Evolutionary conservation across 2,888 invertebrate species (phyloP), one percentile per base, ranked within the genome.

Genomic region (Antitype chi): DNA sequence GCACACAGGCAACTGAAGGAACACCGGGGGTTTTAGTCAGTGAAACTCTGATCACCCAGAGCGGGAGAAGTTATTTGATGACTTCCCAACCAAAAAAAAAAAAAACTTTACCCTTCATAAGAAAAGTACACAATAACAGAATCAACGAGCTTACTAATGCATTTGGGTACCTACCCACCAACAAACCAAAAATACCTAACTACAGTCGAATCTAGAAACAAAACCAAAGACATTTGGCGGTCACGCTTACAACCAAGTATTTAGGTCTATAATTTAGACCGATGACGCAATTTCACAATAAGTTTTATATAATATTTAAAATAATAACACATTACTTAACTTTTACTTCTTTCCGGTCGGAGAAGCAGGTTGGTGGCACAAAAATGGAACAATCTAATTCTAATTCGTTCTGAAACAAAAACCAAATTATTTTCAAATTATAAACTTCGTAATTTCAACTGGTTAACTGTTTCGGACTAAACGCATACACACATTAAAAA

Each of bases 371-470:
- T 70, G 53, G 49, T 9, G 11, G 52, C 25, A 43, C 47, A 64
- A 64, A 84, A 71, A 72, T 86, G 79, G 71, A 62, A 83, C 83
- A 84, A 84, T 87, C 87, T 84, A 84, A 86, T 82, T 86, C 83
- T 20, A 55, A 59, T 63, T 57, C 83, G 83, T 84, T 87, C 83
- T 28, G 83, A 84, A 84, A 84, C 57, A 20, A 38, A 11, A 43
- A 28, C 0, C 0, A 28, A 32, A 17, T 60, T 38, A 20, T 17
- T 17, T 28, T 47, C 13, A 25, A 38, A 25, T 53, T 0, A 17
- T 25, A 47, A 32, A 47, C 32, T 32, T 55, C 6, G 0, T 2
- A 43, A 23, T 74, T 38, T 32, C 6, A 52, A 53, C 15, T 25
- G 2, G 2, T 23, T 81, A 23, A 25, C 8, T 32, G 2, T 17